These are phyloP conservation scores for Premnoplex brunnescens DNA, from an alignment of 2,797 vertebrate genomes.

Conservation along the genomic window DNA sequence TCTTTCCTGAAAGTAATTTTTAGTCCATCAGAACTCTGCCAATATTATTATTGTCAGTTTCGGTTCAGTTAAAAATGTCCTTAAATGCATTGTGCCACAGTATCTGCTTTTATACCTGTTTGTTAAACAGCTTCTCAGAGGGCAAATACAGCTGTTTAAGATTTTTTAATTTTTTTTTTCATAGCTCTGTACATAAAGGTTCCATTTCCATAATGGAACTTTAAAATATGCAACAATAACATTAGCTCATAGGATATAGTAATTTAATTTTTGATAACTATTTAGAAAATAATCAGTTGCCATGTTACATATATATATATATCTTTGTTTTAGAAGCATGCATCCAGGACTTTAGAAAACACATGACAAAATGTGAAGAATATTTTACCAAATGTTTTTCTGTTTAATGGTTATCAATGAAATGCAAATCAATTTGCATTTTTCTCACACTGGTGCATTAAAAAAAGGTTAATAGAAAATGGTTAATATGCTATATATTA, in stretches of 20 bases:
- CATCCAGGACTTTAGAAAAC: background rate
- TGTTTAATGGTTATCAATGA: background rate
- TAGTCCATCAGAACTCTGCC: background rate
- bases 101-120: background rate
- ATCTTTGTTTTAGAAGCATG: background rate
- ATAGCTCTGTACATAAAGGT: background rate
- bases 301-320: background rate
- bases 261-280: background rate
- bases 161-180: background rate
- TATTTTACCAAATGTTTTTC: background rate
- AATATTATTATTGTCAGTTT: background rate
- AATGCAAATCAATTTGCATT: background rate
- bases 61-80: background rate
- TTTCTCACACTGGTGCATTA: background rate
- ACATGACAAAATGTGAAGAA: background rate
- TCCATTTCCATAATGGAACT: background rate
- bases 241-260: background rate
- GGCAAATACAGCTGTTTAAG: background rate
- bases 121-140: background rate
- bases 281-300: background rate
- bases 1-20: background rate
- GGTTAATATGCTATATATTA: background rate
- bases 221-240: background rate
- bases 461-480: background rate
- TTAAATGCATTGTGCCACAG: background rate